Conservation (phyloP, 2,113 vertebrate species). For the Helogale parvula region DNA sequence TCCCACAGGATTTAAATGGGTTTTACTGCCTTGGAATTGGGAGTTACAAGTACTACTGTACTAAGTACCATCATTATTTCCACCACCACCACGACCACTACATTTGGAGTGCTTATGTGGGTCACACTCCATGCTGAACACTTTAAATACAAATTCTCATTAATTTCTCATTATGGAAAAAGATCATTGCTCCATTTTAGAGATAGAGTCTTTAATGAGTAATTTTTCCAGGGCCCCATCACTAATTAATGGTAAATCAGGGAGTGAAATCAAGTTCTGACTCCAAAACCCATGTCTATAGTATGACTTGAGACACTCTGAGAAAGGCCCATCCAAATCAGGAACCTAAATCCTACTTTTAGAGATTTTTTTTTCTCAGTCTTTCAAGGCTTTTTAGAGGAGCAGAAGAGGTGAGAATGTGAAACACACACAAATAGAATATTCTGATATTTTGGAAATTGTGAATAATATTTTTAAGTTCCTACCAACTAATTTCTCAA, state of each 20-base stretch:
- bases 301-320: neutral
- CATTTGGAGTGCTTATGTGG: neutral
- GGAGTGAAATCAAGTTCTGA: neutral
- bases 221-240: neutral
- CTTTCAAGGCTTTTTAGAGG: neutral
- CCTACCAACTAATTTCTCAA: neutral
- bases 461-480: neutral
- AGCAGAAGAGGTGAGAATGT: neutral
- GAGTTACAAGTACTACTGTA: neutral
- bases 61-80: too few species aligned
- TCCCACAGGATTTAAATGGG: neutral
- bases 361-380: neutral
- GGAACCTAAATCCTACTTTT: neutral
- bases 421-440: neutral
- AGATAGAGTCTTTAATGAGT: neutral
- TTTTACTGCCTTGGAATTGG: neutral
- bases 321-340: neutral
- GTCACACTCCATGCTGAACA: neutral
- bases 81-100: neutral
- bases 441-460: neutral
- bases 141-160: neutral
- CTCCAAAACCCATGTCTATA: neutral
- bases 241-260: neutral
- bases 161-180: neutral
- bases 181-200: neutral